phyloP scores from a whole-genome alignment of 2,888 invertebrate species.

The Argyra leucocephala region DNA sequence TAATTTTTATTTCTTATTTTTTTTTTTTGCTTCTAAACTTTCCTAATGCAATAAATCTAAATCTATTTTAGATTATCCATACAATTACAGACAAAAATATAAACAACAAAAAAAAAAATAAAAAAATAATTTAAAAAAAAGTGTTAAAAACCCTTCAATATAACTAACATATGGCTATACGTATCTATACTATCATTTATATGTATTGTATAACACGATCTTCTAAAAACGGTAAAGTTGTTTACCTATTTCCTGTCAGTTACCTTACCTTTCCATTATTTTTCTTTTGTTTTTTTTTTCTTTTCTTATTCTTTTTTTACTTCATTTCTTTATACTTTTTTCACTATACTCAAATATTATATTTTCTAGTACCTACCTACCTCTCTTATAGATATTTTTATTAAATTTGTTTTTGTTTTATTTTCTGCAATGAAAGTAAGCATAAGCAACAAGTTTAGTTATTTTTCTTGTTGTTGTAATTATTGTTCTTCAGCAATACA shows the following conservation, averaged over 20 bases:
- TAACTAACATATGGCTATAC: too few relatives aligned
- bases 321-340: not conserved
- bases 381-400: not conserved
- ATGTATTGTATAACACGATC: not conserved
- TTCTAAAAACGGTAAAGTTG: slow-evolving; percentile 6
- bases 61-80: too few relatives aligned
- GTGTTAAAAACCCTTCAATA: too few relatives aligned
- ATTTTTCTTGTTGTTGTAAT: too few relatives aligned
- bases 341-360: too few relatives aligned
- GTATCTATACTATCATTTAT: not conserved
- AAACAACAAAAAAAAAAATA: not conserved
- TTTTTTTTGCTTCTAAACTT: too few relatives aligned
- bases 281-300: not conserved
- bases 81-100: too few relatives aligned
- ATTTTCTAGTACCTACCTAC: too few relatives aligned
- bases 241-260: slow-evolving; percentile 1
- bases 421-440: not conserved
- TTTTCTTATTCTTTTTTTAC: not conserved
- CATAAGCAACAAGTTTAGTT: not conserved
- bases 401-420: not conserved
- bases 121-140: not conserved
- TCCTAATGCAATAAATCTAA: too few relatives aligned
- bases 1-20: too few relatives aligned
- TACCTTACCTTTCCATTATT: not conserved
- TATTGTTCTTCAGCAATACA: too few relatives aligned